Conservation (phyloP, 2,888 invertebrate species). For the Isotomurus palustris region DNA sequence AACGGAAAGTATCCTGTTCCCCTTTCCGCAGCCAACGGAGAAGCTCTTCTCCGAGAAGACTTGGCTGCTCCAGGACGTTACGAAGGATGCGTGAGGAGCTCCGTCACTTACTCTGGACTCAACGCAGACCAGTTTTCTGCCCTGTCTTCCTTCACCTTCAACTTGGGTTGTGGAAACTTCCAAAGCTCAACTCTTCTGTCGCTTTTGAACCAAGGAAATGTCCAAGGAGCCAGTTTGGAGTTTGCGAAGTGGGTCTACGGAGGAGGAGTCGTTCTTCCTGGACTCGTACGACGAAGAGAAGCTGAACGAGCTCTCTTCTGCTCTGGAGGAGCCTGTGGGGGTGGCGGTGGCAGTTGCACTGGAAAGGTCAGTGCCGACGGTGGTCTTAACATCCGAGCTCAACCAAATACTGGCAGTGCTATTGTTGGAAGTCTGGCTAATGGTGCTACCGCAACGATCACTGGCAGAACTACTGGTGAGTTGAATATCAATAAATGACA, state of each 20-base stretch:
- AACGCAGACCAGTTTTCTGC: constrained; percentile 34
- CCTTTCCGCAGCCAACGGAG: constrained; percentile 29
- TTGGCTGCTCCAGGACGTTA: constrained; percentile 30
- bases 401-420: constrained; percentile 16
- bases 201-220: constrained; percentile 35
- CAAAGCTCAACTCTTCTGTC: constrained; percentile 29
- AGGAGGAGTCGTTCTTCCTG: constrained; percentile 25
- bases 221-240: constrained; percentile 33
- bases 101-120: constrained; percentile 21
- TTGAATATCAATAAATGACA: neutral
- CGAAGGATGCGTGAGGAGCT: constrained; percentile 32
- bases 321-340: constrained; percentile 25
- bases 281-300: constrained; percentile 30
- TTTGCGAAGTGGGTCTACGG: constrained; percentile 37
- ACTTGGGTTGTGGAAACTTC: constrained; percentile 39
- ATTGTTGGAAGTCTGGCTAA: constrained; percentile 20
- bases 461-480: constrained; percentile 20
- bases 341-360: neutral
- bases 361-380: neutral
- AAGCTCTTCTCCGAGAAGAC: constrained; percentile 35
- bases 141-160: constrained; percentile 40
- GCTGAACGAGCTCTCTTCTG: constrained; percentile 40
- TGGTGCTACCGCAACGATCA: constrained; percentile 20
- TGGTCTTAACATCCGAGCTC: constrained; percentile 16
- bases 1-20: constrained; percentile 40